phyloP scores from a whole-genome alignment of 1,140 invertebrate genomes.

The Mycetomoellerius zeteki region DNA sequence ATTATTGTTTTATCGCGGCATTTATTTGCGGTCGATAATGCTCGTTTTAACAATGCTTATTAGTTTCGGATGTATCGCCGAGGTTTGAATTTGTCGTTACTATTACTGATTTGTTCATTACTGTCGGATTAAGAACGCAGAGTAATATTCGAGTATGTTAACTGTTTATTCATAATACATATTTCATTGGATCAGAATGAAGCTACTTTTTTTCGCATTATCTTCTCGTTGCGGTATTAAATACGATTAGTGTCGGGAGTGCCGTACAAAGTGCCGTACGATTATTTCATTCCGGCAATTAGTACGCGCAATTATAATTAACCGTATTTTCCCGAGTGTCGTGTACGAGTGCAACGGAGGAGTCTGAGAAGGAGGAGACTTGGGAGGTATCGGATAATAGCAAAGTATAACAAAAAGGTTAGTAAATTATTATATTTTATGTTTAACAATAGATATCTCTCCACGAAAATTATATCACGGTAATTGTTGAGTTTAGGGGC shows the following conservation, averaged over 20 bases:
- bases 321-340: background rate
- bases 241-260: background rate
- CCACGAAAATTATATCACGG: background rate
- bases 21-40: background rate
- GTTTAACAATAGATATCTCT: background rate
- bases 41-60: background rate
- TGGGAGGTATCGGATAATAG: background rate
- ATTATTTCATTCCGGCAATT: conserved; percentile 12
- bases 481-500: too few species aligned
- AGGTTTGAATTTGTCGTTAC: background rate
- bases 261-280: background rate
- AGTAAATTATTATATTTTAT: conserved; percentile 5
- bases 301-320: conserved; percentile 10
- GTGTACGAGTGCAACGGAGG: background rate
- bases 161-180: background rate
- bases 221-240: background rate
- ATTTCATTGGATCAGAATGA: background rate
- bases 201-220: background rate
- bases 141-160: background rate
- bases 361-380: background rate
- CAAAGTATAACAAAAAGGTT: background rate
- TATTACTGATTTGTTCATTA: background rate
- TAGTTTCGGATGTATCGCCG: background rate
- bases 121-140: background rate
- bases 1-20: background rate